A percentile compares a stretch with the other conserved stretches of the same genome.
Evolutionary conservation across 2,113 vertebrate genomes (phyloP).

Genomic region (cattle (Bos taurus)): ARS-UCD2.0 NC_037329.1:92956501-92957000

Average conservation of each 20-base stretch:
- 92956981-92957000: background rate
- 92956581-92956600: background rate
- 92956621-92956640: background rate
- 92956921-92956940: background rate
- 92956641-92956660: background rate
- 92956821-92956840: background rate
- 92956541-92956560: background rate
- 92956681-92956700: background rate
- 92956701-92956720: background rate
- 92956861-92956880: background rate
- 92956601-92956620: background rate
- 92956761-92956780: background rate
- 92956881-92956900: background rate
- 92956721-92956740: background rate
- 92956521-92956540: background rate
- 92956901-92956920: background rate
- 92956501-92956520: background rate
- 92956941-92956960: background rate
- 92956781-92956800: background rate
- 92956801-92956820: background rate
- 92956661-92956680: accelerated
- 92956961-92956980: background rate
- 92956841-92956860: background rate
- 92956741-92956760: background rate
- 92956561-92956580: background rate